Evolutionary conservation across 2,888 invertebrate genomes (phyloP), one percentile per base, ranked within the genome.

Genomic region (Eupithecia exiguata): DNA sequence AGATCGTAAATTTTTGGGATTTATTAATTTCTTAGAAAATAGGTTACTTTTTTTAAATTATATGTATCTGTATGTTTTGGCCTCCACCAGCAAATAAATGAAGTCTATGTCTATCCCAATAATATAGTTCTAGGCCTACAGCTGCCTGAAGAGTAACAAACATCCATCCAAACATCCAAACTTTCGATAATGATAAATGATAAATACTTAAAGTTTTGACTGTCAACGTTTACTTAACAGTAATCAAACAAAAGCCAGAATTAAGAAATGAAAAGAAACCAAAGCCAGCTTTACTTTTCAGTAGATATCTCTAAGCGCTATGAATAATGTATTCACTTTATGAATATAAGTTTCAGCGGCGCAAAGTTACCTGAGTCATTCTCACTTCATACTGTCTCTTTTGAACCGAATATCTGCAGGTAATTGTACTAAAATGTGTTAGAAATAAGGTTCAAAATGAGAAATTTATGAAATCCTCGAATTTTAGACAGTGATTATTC

Each of bases 281-380:
- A 66, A 66, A 25, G n/a, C 25, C 66, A 63, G 53, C 68, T 69
- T 46, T 70, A 72, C 63, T 71, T 68, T 69, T 71, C 74, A 66
- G 71, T 40, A 73, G 69, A 75, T 70, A 67, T 70, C 79, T 72
- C 72, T 68, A 68, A 75, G 73, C 63, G 67, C 58, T 12, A 70
- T 77, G 72, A 74, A 80, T 78, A 78, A 78, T 78, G 74, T 74
- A 79, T 78, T 77, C 75, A 80, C 74, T 75, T 78, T 77, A 77
- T 76, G 74, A 77, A 78, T 74, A 74, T 75, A 70, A 75, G 73
- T 75, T 71, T 71, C 71, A 74, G 72, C 49, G 63, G 70, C 70
- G 76, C 75, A 65, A 74, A 79, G 76, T 79, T 78, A 76, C 70
- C 62, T 67, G 40, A 72, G 70, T 49, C 65, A 70, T 75, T 73